These are phyloP conservation scores for Ormia ochracea DNA, from an alignment of 2,888 invertebrate species.

Conservation along the genomic window DNA sequence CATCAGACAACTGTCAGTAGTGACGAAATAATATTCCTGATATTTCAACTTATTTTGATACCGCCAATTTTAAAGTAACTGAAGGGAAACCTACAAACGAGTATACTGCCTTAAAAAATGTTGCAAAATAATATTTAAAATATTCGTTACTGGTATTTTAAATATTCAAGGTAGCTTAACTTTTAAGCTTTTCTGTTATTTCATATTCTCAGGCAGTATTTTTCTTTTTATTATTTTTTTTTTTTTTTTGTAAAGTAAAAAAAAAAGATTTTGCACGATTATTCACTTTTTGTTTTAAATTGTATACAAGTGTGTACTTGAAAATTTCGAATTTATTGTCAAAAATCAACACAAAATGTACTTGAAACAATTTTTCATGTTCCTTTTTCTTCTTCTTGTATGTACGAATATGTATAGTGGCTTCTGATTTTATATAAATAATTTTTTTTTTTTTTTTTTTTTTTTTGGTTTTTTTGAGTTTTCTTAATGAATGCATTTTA, in stretches of 20 bases:
- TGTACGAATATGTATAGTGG: neutral
- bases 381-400: neutral
- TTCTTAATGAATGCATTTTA: constrained; percentile 45
- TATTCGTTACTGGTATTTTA: constrained; percentile 19
- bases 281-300: constrained; percentile 3
- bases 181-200: constrained; percentile 5
- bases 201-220: constrained; percentile 21
- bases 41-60: neutral
- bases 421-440: too few species aligned
- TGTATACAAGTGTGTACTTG: constrained; percentile 51
- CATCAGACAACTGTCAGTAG: neutral
- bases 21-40: neutral
- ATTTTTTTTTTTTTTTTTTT: too few species aligned
- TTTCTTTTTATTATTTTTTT: too few species aligned
- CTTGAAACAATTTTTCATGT: constrained; percentile 51
- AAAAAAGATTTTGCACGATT: constrained; percentile 38
- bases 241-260: constrained; percentile 9
- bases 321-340: constrained; percentile 59
- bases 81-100: neutral
- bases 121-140: neutral
- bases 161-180: constrained; percentile 47
- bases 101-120: neutral
- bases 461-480: neutral
- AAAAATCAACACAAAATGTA: constrained; percentile 53
- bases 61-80: neutral